phyloP scores from a whole-genome alignment of 1,140 invertebrate species.

The Drosophila biarmipes region DNA sequence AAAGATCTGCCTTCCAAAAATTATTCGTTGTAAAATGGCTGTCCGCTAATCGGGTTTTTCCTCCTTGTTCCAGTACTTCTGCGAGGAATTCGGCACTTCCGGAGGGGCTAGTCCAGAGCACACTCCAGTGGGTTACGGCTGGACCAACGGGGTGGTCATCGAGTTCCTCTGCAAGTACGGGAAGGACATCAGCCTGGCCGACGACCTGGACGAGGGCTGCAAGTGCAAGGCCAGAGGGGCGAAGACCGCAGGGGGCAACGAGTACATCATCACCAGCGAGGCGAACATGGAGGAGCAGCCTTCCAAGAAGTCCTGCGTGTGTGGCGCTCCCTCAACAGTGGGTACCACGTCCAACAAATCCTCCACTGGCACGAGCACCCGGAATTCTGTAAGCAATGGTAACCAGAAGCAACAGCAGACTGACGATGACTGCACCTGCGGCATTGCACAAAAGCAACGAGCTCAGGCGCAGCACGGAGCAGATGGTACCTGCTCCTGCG shows the following conservation, averaged over 20 bases:
- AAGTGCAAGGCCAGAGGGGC: background rate
- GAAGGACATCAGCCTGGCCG: constrained; percentile 68
- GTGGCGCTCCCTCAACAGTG: background rate
- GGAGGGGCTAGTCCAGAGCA: constrained; percentile 94
- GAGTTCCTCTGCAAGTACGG: constrained; percentile 90
- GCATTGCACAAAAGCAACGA: background rate
- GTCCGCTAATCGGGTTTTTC: background rate
- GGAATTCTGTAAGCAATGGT: background rate
- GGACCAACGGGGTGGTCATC: constrained; percentile 95
- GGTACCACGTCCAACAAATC: background rate
- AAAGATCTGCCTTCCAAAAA: background rate
- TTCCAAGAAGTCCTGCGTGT: constrained; percentile 1
- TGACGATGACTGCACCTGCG: background rate
- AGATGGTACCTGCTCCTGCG: background rate
- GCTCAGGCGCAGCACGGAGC: background rate
- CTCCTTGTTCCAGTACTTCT: constrained; percentile 89
- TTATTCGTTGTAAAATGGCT: background rate
- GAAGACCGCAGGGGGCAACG: background rate
- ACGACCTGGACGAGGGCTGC: constrained; percentile 14
- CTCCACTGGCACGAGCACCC: background rate
- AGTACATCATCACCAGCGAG: constrained; percentile 35
- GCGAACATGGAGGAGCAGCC: constrained; percentile 12
- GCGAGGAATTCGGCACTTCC: constrained; percentile 87
- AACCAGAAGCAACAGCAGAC: background rate
- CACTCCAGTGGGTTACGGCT: constrained; percentile 95